Evolutionary conservation across 2,797 vertebrate species (phyloP).

Genomic region (Acipenser ruthenus): DNA sequence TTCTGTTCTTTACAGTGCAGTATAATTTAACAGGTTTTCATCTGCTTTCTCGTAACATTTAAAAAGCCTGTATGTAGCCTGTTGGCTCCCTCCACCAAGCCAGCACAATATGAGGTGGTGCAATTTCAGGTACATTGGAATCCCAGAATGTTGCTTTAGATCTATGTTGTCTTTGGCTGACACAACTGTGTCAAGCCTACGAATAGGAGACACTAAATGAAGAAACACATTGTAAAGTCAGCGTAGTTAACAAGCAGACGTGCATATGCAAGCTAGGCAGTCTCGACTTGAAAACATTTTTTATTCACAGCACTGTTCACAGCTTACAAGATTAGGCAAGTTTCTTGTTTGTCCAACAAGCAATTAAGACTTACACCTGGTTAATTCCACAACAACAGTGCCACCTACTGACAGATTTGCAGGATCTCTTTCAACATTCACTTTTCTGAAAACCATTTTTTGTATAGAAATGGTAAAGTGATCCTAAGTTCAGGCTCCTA

Average conservation of each 20-base stretch:
- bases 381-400: slow-evolving; percentile 55
- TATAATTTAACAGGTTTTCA: no score
- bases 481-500: slow-evolving; percentile 45
- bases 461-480: slow-evolving; percentile 55
- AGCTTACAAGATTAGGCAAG: background rate
- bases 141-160: background rate
- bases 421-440: slow-evolving; percentile 28
- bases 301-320: slow-evolving; percentile 20
- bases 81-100: no score
- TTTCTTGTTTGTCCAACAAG: background rate
- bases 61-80: no score
- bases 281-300: slow-evolving; percentile 14
- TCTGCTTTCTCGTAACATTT: no score
- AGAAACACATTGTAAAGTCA: background rate
- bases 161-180: background rate
- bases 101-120: no score
- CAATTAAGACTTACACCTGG: background rate
- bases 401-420: slow-evolving; percentile 55
- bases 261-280: slow-evolving; percentile 5
- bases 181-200: background rate
- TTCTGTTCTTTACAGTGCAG: no score
- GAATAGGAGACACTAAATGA: background rate
- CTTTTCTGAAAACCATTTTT: slow-evolving; percentile 16
- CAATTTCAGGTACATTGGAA: no score
- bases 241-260: background rate